phyloP scores from a whole-genome alignment of 2,888 invertebrate genomes.

The Osmoderma eremita region DNA sequence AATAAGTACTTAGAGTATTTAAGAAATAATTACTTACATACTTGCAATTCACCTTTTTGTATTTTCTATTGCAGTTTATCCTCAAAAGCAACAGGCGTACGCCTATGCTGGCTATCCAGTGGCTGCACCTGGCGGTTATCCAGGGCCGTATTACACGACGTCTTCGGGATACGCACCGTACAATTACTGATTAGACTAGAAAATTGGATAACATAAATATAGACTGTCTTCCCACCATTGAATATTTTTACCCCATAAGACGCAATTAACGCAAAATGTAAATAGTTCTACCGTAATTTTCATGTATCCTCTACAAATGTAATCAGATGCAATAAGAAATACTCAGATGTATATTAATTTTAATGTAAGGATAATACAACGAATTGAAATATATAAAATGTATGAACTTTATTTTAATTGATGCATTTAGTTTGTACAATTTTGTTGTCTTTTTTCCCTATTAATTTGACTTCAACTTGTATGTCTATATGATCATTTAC shows the following conservation, averaged over 20 bases:
- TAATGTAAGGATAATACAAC: conserved; percentile 18
- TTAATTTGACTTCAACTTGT: conserved; percentile 4
- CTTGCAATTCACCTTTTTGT: conserved; percentile 22
- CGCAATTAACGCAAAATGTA: conserved; percentile 14
- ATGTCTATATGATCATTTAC: background rate
- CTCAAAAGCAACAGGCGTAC: conserved; percentile 93
- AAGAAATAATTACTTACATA: too few relatives aligned
- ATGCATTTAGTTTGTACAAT: background rate
- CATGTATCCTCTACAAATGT: background rate
- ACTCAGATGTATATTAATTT: conserved; percentile 25
- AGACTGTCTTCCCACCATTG: conserved; percentile 40
- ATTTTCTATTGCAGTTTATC: conserved; percentile 78
- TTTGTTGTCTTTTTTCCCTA: background rate
- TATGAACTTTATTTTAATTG: background rate
- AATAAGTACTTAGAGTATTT: too few relatives aligned
- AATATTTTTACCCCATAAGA: background rate
- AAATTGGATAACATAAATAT: conserved; percentile 15
- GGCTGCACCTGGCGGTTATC: conserved; percentile 81
- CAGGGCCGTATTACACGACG: conserved; percentile 87
- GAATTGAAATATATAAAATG: conserved; percentile 1
- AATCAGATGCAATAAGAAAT: conserved; percentile 12
- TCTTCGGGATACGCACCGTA: conserved; percentile 94
- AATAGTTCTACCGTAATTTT: conserved; percentile 9
- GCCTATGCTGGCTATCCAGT: conserved; percentile 89
- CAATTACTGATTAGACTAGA: conserved; percentile 76